phyloP scores from a whole-genome alignment of 1,140 invertebrate genomes.

The Scaptomyza hsui region DNA sequence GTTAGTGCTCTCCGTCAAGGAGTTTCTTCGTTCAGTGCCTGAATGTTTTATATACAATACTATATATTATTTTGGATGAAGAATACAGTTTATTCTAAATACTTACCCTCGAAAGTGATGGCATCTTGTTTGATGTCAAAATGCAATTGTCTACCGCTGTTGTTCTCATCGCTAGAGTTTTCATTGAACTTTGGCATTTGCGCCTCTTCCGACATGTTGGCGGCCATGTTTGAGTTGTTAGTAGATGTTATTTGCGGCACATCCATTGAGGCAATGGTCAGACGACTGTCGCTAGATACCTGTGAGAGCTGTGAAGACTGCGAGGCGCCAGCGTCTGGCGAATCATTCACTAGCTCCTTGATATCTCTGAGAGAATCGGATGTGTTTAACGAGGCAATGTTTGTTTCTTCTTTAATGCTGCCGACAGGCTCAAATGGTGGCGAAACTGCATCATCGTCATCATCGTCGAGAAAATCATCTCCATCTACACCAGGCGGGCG shows the following conservation, averaged over 20 bases:
- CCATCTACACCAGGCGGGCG: constrained; percentile 84
- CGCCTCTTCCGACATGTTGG: constrained; percentile 79
- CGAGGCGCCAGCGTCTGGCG: constrained; percentile 58
- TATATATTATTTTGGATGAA: neutral
- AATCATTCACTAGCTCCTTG: constrained; percentile 42
- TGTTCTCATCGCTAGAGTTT: constrained; percentile 62
- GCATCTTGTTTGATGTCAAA: constrained; percentile 83
- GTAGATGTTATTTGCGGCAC: constrained; percentile 23
- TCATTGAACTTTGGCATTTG: constrained; percentile 82
- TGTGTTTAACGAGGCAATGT: constrained; percentile 65
- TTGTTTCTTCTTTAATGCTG: constrained; percentile 47
- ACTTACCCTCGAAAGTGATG: constrained; percentile 79
- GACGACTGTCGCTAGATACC: constrained; percentile 86
- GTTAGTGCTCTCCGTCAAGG: constrained; percentile 34
- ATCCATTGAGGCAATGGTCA: constrained; percentile 83
- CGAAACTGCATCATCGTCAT: constrained; percentile 88
- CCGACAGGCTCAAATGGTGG: constrained; percentile 87
- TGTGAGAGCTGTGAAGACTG: constrained; percentile 86
- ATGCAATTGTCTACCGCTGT: constrained; percentile 57
- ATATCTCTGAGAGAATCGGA: constrained; percentile 62
- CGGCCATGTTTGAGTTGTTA: constrained; percentile 38
- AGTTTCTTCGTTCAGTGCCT: constrained; percentile 78
- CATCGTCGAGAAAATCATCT: constrained; percentile 86
- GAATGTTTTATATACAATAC: neutral
- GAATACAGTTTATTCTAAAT: too few relatives aligned